Evolutionary conservation across 2,888 invertebrate species (phyloP).

Genomic region (Seladonia tumulorum): DNA sequence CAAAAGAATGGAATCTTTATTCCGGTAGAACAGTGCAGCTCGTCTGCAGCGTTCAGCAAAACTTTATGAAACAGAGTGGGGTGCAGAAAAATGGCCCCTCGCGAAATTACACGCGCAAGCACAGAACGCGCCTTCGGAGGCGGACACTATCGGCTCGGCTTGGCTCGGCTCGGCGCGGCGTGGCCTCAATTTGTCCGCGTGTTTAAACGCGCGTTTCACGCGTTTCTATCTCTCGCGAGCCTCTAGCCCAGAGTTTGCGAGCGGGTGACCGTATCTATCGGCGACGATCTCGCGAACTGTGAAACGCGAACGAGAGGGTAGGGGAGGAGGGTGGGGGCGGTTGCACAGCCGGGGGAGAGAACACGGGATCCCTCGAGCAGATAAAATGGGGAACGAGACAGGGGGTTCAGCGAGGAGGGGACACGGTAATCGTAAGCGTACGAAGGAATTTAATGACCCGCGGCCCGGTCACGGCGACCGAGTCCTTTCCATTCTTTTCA

Average conservation of each 20-base stretch:
- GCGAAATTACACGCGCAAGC: neutral
- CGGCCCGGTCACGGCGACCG: constrained; percentile 22
- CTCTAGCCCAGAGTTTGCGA: neutral
- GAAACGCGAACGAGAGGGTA: constrained; percentile 33
- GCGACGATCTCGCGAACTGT: constrained; percentile 54
- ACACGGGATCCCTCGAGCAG: constrained; percentile 52
- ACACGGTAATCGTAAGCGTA: constrained; percentile 54
- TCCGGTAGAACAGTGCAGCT: too few relatives aligned
- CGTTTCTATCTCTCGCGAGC: constrained; percentile 53
- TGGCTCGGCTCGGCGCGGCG: constrained; percentile 31
- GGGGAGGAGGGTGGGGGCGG: neutral
- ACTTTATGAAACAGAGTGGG: neutral
- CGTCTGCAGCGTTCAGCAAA: neutral
- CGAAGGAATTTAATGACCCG: constrained; percentile 59
- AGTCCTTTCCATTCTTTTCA: constrained; percentile 21
- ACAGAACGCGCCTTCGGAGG: neutral
- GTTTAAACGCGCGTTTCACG: constrained; percentile 65
- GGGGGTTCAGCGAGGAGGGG: neutral
- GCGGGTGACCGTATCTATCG: constrained; percentile 51
- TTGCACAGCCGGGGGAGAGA: constrained; percentile 5
- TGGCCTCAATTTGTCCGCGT: constrained; percentile 67
- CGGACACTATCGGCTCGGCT: constrained; percentile 22
- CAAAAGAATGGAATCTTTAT: neutral
- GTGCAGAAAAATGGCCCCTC: neutral
- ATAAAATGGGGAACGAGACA: constrained; percentile 53